Conservation (phyloP, 64 coral and sea anemone species). For the Montipora sp. region DNA sequence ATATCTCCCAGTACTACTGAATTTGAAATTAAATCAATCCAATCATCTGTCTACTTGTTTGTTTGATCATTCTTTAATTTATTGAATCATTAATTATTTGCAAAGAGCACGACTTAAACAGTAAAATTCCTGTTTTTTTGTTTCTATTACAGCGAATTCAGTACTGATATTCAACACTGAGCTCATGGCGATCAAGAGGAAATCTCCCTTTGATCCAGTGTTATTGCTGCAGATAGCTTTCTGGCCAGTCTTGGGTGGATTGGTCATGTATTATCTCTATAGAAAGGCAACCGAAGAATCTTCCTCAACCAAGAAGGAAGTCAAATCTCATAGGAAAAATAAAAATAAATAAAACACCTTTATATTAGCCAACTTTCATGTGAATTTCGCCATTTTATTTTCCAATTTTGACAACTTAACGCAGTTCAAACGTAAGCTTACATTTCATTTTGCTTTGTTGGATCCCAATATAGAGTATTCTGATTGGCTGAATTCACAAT, state of each 20-base stretch:
- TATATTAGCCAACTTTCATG: not conserved
- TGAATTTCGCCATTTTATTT: too few species aligned
- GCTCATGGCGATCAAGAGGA: constrained; percentile 38
- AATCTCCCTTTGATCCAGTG: constrained; percentile 49
- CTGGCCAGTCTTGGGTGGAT: constrained; percentile 47
- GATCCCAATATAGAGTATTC: too few species aligned
- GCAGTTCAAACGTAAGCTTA: too few species aligned
- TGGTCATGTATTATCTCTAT: constrained; percentile 54
- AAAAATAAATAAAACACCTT: constrained; percentile 41
- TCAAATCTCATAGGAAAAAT: constrained; percentile 31
- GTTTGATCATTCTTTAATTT: too few species aligned
- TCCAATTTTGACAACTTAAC: too few species aligned
- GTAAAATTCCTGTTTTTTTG: constrained; percentile 12
- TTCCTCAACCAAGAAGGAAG: constrained; percentile 2
- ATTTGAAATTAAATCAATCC: too few species aligned
- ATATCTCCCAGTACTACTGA: too few species aligned
- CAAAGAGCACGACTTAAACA: not conserved
- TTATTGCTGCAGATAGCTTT: constrained; percentile 38
- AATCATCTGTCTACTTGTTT: too few species aligned
- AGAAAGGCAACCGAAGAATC: constrained; percentile 37
- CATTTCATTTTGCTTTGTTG: too few species aligned
- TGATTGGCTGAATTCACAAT: too few species aligned
- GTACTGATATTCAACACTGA: constrained; percentile 69
- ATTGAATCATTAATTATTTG: too few species aligned
- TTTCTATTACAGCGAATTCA: constrained; percentile 36